Conservation (phyloP, 2,113 vertebrate genomes). For the Oncorhynchus nerka region DNA sequence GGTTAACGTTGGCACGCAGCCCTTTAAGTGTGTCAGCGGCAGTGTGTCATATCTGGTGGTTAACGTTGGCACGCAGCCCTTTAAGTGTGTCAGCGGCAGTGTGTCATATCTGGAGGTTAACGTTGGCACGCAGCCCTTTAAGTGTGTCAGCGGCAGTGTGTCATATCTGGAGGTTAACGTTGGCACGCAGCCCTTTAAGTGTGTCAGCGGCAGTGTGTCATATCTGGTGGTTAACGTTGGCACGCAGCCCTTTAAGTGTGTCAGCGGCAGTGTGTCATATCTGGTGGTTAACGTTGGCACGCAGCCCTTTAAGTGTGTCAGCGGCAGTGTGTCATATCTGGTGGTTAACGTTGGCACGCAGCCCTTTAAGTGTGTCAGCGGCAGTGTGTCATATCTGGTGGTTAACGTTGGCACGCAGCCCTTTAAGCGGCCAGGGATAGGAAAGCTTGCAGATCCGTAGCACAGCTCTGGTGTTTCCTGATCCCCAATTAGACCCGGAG, state of each 20-base stretch:
- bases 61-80: background rate
- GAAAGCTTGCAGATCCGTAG: constrained; percentile 12
- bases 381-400: background rate
- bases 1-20: background rate
- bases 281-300: background rate
- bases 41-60: background rate
- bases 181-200: background rate
- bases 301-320: background rate
- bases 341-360: background rate
- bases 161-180: background rate
- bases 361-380: background rate
- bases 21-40: too few species aligned
- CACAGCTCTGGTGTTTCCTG: constrained; percentile 58
- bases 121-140: background rate
- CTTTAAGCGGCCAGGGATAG: too few species aligned
- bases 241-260: background rate
- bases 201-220: too few species aligned
- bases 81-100: too few species aligned
- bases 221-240: background rate
- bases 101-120: background rate
- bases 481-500: constrained; percentile 59
- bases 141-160: too few species aligned
- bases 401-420: background rate
- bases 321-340: background rate
- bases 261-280: too few species aligned